Conservation (phyloP, 2,113 vertebrate species). For the Manacus vitellinus region DNA sequence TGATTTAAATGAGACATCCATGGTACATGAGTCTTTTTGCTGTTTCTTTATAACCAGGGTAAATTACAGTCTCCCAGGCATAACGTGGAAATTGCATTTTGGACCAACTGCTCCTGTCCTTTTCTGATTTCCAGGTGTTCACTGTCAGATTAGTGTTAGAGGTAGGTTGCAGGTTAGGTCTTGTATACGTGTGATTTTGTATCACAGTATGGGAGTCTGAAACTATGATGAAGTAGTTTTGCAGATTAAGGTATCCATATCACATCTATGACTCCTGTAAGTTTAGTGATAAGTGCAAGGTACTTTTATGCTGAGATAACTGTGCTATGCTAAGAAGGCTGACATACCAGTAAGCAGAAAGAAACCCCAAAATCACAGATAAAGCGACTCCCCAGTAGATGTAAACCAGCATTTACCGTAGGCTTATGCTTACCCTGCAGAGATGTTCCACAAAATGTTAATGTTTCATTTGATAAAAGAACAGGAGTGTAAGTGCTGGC, state of each 20-base stretch:
- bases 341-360: not conserved
- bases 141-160: not conserved
- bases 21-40: not conserved
- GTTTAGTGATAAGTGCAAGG: not conserved
- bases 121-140: slow-evolving; percentile 15
- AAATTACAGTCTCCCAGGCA: not conserved
- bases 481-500: not conserved
- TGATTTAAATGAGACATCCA: not conserved
- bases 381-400: not conserved
- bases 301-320: not conserved
- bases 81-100: not conserved
- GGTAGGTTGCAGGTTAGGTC: not conserved
- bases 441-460: not conserved
- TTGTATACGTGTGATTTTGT: not conserved
- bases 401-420: not conserved
- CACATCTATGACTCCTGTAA: not conserved
- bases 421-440: not conserved
- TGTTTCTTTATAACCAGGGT: not conserved
- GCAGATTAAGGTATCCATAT: not conserved
- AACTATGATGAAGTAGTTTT: not conserved
- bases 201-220: not conserved
- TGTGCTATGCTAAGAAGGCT: not conserved
- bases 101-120: not conserved
- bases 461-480: not conserved
- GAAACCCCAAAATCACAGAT: not conserved